Evolutionary conservation across 2,888 invertebrate species (phyloP), one percentile per base, ranked within the genome.

Genomic region (Drosophila leonis): DNA sequence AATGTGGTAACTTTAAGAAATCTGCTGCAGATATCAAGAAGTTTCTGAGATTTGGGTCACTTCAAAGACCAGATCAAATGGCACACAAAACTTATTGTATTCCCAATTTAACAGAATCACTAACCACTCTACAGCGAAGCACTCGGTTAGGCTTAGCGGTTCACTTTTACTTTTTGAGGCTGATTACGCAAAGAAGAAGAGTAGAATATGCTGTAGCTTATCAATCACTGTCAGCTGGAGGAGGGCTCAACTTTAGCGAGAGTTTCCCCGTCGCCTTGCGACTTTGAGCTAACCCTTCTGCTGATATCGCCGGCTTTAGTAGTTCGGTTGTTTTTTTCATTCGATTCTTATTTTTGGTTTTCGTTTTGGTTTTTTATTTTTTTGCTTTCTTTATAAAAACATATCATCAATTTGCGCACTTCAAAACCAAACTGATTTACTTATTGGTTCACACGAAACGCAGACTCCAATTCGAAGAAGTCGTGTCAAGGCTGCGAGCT

Each of bases 401-500:
- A 76, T 79, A 82, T 76, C 86, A 84, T 84, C 80, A 84, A 84
- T 90, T 85, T 88, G 75, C 59, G 63, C 57, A 54, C 52, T 64
- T 31, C 62, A 72, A 63, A 66, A 68, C 61, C 60, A 51, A 52
- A 73, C 72, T 80, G 83, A 78, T 87, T 77, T 72, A 56, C 71
- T 77, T 63, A 73, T 66, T 75, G 59, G 51, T 68, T 74, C 65
- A 56, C 71, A 62, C 55, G 69, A 73, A 89, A 63, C 59, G 65
- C 80, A 93, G 94, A 94, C 92, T 93, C 93, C 65, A 93, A 92
- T 90, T 95, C 95, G 78, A 95, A 95, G 92, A 95, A 95, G 92
- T 95, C 95, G 90, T 96, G 94, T 93, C 97, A 96, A 94, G 97
- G 96, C 82, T 97, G 95, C 92, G 97, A 97, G 92, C 94, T 95